Base-by-base conservation (phyloP, 2,113 vertebrate genomes). In the Seriola dumerili region DNA sequence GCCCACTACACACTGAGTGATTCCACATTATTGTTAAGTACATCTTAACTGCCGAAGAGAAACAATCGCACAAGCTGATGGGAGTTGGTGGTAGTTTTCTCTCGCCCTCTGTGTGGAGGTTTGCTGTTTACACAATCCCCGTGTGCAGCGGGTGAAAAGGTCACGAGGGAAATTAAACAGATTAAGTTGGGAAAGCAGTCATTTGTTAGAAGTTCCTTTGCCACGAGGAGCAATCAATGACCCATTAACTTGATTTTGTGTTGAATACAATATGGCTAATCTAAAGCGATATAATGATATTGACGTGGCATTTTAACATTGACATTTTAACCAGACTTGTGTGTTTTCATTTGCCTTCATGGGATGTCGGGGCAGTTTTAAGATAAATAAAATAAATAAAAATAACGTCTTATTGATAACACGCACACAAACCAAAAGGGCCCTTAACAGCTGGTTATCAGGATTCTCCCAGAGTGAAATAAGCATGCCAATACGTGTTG, bases 161-260 rank as follows among this genome's bases (percentile, higher is more conserved):
- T 86, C 70, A 85, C 34, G 10, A 25, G 44, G 75, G 70, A 84
- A 81, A 78, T 82, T 11, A 72, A 85, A 73, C 52, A 21, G 17
- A 52, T 85, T 52, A 48, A 67, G 40, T 42, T 32, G 16, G 11
- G 32, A 48, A 70, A 34, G 34, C 23, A 13, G 10, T 68, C 21
- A 78, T 81, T 71, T 58, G 62, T 80, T 69, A 52, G 29, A 4
- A 32, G 38, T 14, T 52, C 54, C 19, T 17, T 48, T 58, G 25
- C 65, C 61, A 12, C 0, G 0, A 21, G 42, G 34, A 67, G 9
- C 38, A 83, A 81, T 89, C 79, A 76, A 57, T 84, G 32, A 38
- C 11, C 65, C 81, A 63, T 80, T 78, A 73, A 82, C 48, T 72
- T 75, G 59, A 72, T 65, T 83, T 76, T 54, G 32, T 78, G 34